A percentile compares a stretch with the other conserved stretches of the same genome.
Conservation (phyloP, 2,888 invertebrate species). For the Orthosia gothica region DNA sequence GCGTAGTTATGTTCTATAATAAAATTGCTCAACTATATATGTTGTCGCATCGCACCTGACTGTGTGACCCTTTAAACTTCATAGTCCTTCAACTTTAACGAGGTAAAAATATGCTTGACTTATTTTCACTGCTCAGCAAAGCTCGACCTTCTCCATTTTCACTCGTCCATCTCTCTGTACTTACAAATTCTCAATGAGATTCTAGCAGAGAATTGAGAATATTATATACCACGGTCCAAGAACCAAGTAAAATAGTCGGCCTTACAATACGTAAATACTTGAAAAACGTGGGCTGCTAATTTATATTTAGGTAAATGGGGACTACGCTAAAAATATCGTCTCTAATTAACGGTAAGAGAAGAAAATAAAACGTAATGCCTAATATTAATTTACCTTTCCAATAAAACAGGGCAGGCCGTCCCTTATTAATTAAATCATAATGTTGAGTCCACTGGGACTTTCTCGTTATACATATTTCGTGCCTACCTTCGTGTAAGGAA, state of each 20-base stretch:
- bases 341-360: conserved; percentile 15
- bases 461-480: conserved; percentile 27
- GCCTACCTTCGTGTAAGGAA: not conserved
- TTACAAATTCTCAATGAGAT: too few relatives aligned
- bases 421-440: conserved; percentile 43
- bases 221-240: not conserved
- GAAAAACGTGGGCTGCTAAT: not conserved
- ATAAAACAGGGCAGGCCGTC: conserved; percentile 19
- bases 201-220: too few relatives aligned
- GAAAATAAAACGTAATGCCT: conserved; percentile 12
- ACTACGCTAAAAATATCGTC: conserved; percentile 28
- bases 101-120: too few relatives aligned
- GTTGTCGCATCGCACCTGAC: too few relatives aligned
- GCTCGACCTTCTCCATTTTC: too few relatives aligned
- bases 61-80: too few relatives aligned
- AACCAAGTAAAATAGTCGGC: not conserved
- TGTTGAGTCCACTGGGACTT: conserved; percentile 20
- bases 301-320: not conserved
- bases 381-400: conserved; percentile 34
- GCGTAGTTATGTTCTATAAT: too few relatives aligned
- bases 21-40: too few relatives aligned
- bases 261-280: not conserved
- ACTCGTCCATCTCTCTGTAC: too few relatives aligned
- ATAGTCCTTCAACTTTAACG: too few relatives aligned
- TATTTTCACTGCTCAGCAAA: too few relatives aligned